Base-by-base conservation (phyloP, 2,888 invertebrate species). In the Cabera pusaria region DNA sequence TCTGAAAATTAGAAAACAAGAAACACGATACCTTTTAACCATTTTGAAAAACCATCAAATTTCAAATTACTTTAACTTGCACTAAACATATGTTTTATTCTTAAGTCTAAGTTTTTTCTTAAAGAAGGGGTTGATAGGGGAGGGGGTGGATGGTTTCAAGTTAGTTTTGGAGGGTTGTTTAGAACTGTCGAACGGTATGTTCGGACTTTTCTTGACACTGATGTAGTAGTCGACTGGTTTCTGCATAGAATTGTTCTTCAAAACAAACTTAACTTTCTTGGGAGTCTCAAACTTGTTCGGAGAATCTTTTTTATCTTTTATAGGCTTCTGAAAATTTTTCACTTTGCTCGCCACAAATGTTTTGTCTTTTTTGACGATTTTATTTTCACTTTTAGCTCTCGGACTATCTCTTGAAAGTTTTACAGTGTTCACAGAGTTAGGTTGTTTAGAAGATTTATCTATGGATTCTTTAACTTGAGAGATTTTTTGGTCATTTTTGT, bases 111-210 rank as follows among this genome's bases (percentile, higher is more conserved):
- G 50, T 43, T 90, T 91, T 54, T 86, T 91, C 57, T 90, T 93
- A 57, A 94, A 93, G 75, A 95, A 95, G 0, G 95, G 95, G 75
- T 95, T 94, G 1, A 95, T 93, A 0, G 95, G 95, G 0, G 93
- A 93, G 0, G 93, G 91, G 1, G 92, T 85, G 0, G 91, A 90
- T 0, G 92, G 90, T 62, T 96, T 96, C 1, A 96, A 71, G n/a
- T 95, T 91, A 0, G 96, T 93, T 53, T 93, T 93, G 0, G 67
- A 66, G 0, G 96, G 96, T 54, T 90, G 91, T 35, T 91, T 93
- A 7, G 86, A 87, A 0, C 94, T 91, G 64, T 96, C 95, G 49
- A 90, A 96, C 0, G 96, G 96, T 47, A 95, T 91, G 3, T 90
- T 92, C 0, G 96, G 96, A 20, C 94, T 95, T 29, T 91, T 90